Evolutionary conservation across 2,113 vertebrate genomes (phyloP), one percentile per base, ranked within the genome.

Genomic region (Mixornis gularis): DNA sequence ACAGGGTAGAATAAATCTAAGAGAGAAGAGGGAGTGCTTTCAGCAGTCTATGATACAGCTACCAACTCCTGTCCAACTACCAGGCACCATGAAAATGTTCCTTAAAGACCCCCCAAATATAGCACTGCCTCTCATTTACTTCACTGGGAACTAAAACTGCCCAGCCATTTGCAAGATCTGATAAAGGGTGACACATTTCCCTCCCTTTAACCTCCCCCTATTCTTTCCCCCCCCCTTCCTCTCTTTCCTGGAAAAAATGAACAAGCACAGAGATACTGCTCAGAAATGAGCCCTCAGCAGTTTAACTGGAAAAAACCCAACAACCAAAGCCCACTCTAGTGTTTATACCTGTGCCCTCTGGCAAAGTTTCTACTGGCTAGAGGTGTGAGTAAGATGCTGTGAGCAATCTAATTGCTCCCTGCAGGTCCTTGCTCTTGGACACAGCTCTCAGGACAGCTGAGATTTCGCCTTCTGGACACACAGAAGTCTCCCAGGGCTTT

Each of bases 371-470:
- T 82, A 86, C 92, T 89, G 95, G 96, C 96, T 95, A 73, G 92
- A 96, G 95, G 95, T 92, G 58, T 64, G 91, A 89, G 71, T 95
- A 94, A 97, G 97, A 93, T 91, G 95, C 96, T 96, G 95, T 95
- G 97, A 96, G 95, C 94, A 96, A 93, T 96, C 94, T 97, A 97
- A 98, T 79, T 97, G 97, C 95, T 97, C 97, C 97, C 97, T 94
- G 95, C 94, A 97, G 97, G 97, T 97, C 96, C 95, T 79, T 94
- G 95, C 87, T 91, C 94, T 93, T 10, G 93, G 96, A 94, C 94
- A 95, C 46, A 60, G 94, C 93, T 96, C 97, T 97, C 95, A 91
- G 95, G 95, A 96, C 91, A 94, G 95, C 96, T 93, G 95, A 96
- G 96, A 97, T 94, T 88, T 94, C 93, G 60, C 96, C 97, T 97